These are phyloP conservation scores for Machimus atricapillus DNA, from an alignment of 2,888 invertebrate genomes.

Conservation along the genomic window DNA sequence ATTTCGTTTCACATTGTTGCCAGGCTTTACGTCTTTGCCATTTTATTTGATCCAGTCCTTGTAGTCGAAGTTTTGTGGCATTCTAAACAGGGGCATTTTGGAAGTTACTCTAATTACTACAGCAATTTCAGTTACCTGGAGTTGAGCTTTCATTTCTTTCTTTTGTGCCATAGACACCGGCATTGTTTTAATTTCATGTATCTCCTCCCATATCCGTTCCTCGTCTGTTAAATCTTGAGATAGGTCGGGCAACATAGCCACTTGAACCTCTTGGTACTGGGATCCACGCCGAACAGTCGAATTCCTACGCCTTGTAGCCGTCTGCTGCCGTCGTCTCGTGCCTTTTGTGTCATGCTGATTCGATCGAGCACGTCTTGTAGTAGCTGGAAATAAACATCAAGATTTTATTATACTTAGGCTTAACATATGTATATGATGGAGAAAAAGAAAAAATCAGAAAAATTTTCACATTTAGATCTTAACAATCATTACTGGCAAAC, in stretches of 20 bases:
- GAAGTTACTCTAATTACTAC: constrained; percentile 29
- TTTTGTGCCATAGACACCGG: constrained; percentile 85
- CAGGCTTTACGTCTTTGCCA: constrained; percentile 80
- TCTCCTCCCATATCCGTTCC: constrained; percentile 84
- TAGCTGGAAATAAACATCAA: constrained; percentile 60
- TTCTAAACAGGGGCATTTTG: constrained; percentile 65
- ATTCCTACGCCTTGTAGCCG: constrained; percentile 64
- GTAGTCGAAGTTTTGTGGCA: constrained; percentile 80
- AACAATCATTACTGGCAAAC: too few relatives aligned
- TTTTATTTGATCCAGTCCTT: constrained; percentile 81
- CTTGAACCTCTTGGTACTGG: constrained; percentile 70
- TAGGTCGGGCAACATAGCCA: constrained; percentile 83
- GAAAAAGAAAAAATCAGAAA: too few relatives aligned
- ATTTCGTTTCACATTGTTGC: constrained; percentile 70
- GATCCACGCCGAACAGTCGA: constrained; percentile 65
- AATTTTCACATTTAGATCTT: too few relatives aligned
- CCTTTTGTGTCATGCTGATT: constrained; percentile 70
- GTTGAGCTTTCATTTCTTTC: constrained; percentile 76
- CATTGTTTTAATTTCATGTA: constrained; percentile 84
- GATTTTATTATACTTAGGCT: too few relatives aligned
- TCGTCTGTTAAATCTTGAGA: constrained; percentile 76
- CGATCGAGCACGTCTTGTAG: constrained; percentile 71
- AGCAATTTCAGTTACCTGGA: constrained; percentile 68
- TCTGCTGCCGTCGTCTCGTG: constrained; percentile 69
- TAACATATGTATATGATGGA: too few relatives aligned